These are phyloP conservation scores for Pseudococcus viburni DNA, from an alignment of 2,888 invertebrate species.

Conservation along the genomic window DNA sequence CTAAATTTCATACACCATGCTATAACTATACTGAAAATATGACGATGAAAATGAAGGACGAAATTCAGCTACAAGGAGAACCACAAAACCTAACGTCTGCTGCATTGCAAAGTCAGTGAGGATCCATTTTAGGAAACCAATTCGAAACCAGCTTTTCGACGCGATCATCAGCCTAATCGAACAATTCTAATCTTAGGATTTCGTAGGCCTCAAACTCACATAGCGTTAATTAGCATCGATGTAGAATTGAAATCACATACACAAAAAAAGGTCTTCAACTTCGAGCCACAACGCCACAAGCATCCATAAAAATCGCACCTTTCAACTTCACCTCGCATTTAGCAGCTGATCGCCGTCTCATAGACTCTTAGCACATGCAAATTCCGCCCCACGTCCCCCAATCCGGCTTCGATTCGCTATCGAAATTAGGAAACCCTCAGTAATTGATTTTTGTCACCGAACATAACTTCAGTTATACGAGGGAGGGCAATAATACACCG, in stretches of 20 bases:
- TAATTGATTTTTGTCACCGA: conserved; percentile 65
- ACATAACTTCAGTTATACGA: conserved; percentile 64
- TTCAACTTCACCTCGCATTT: not conserved
- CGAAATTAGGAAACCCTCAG: conserved; percentile 62
- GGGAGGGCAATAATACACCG: conserved; percentile 63
- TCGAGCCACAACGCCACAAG: not conserved
- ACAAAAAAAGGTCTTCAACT: not conserved
- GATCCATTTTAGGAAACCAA: too few species aligned
- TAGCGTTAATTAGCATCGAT: not conserved
- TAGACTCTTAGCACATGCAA: not conserved
- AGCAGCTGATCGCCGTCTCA: not conserved
- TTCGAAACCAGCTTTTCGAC: too few species aligned
- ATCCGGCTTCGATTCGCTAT: not conserved
- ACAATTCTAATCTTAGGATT: not conserved
- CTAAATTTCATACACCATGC: too few species aligned
- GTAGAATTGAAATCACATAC: not conserved
- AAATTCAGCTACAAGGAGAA: not conserved
- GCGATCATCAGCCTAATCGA: too few species aligned
- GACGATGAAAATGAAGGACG: not conserved
- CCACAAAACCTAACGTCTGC: not conserved
- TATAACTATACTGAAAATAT: too few species aligned
- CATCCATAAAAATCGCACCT: not conserved
- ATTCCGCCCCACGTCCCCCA: not conserved
- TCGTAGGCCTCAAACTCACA: not conserved
- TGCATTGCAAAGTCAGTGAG: too few species aligned